phyloP scores from a whole-genome alignment of 2,888 invertebrate species.

The Leucozona laternaria region DNA sequence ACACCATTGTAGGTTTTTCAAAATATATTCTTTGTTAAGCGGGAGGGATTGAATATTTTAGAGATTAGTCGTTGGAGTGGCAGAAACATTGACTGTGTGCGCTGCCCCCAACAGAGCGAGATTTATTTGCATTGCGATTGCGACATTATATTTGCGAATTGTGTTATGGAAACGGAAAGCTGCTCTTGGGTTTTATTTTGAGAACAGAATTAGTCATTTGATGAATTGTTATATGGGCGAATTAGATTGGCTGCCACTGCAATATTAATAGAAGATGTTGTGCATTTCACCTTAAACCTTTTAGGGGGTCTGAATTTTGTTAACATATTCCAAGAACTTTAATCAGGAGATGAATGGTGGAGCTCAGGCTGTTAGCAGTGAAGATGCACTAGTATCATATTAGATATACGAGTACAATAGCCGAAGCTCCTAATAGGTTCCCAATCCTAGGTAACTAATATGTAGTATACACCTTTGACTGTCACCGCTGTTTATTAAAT shows the following conservation, averaged over 20 bases:
- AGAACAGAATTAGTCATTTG: slow-evolving; percentile 61
- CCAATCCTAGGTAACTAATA: too few species aligned
- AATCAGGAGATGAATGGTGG: too few species aligned
- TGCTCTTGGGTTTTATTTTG: slow-evolving; percentile 10
- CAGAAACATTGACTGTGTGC: neutral
- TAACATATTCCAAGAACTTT: too few species aligned
- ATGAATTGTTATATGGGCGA: slow-evolving; percentile 18
- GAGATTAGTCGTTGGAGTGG: slow-evolving; percentile 54
- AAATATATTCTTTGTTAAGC: slow-evolving; percentile 11
- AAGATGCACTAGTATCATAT: too few species aligned
- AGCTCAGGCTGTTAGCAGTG: too few species aligned
- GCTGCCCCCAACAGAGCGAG: slow-evolving; percentile 57
- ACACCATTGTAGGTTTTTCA: slow-evolving; percentile 45
- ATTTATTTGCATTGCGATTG: slow-evolving; percentile 66
- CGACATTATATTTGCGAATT: slow-evolving; percentile 43
- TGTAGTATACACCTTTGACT: too few species aligned
- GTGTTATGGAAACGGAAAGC: slow-evolving; percentile 23
- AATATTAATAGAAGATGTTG: neutral
- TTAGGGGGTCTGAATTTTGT: neutral
- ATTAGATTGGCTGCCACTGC: neutral
- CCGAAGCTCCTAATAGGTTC: too few species aligned
- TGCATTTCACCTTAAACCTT: neutral
- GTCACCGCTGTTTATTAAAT: too few species aligned
- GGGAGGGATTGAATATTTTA: slow-evolving; percentile 55
- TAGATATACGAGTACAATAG: too few species aligned